These are phyloP conservation scores for Sebastes nivosus DNA, from an alignment of 2,797 vertebrate species.

Conservation along the genomic window DNA sequence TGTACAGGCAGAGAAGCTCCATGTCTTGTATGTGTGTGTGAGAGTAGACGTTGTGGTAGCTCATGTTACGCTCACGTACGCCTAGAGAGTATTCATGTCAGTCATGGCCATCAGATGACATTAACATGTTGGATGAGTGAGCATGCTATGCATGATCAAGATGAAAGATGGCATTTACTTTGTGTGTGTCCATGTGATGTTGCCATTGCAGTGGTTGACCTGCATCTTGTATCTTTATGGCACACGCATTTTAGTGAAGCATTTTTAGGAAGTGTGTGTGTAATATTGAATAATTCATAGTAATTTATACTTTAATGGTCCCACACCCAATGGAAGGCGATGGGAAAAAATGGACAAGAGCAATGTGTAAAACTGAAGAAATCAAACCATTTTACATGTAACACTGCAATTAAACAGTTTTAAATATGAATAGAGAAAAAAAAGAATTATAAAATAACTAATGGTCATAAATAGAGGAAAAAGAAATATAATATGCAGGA, in stretches of 20 bases:
- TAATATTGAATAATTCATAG: not conserved
- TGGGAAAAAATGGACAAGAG: not conserved
- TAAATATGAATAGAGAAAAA: not conserved
- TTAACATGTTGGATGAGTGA: slow-evolving; percentile 30
- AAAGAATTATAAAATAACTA: not conserved
- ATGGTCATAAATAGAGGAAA: not conserved
- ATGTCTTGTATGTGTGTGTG: not conserved
- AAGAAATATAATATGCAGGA: not conserved
- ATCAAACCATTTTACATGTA: not conserved
- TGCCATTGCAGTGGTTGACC: not conserved
- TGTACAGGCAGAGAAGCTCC: not conserved
- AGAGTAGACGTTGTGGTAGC: not conserved
- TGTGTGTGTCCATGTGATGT: not conserved
- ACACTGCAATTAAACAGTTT: not conserved
- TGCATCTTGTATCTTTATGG: not conserved
- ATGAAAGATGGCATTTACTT: slow-evolving; percentile 25
- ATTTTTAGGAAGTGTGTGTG: not conserved
- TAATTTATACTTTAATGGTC: not conserved
- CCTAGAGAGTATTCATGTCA: slow-evolving; percentile 32
- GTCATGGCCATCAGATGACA: slow-evolving; percentile 35
- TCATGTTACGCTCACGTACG: slow-evolving; percentile 15
- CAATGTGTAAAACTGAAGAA: not conserved
- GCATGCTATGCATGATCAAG: slow-evolving; percentile 17
- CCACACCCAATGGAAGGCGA: not conserved
- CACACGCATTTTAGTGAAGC: not conserved